These are phyloP conservation scores for Diuraphis noxia DNA, from an alignment of 1,140 invertebrate genomes.

Conservation along the genomic window DNA sequence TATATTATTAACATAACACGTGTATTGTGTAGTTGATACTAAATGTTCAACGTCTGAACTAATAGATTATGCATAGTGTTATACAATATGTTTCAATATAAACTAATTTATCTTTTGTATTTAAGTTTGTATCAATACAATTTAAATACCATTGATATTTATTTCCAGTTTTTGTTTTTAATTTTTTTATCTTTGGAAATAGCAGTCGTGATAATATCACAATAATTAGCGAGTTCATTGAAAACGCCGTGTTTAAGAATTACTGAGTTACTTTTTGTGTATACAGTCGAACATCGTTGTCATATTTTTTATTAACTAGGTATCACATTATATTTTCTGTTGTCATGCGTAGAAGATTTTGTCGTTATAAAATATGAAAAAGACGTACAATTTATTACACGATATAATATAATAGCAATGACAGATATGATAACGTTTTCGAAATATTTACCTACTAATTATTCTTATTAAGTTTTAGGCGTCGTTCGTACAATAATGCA, in stretches of 20 bases:
- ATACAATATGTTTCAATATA: neutral
- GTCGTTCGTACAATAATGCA: neutral
- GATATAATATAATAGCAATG: neutral
- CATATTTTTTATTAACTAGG: neutral
- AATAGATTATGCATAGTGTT: neutral
- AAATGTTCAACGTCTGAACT: neutral
- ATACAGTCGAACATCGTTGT: neutral
- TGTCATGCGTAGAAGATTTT: neutral
- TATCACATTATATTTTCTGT: neutral
- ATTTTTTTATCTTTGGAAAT: neutral
- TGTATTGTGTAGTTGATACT: no score
- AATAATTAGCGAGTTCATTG: no score
- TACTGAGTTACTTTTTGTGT: no score
- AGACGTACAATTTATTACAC: neutral
- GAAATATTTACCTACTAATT: conserved; percentile 18
- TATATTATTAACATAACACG: no score
- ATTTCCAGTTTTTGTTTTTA: neutral
- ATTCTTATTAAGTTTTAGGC: neutral
- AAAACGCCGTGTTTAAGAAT: no score
- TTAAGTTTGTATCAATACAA: neutral
- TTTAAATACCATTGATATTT: neutral
- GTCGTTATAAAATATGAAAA: neutral
- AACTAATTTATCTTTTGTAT: neutral
- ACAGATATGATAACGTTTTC: neutral
- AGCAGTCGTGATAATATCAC: no score